phyloP scores from a whole-genome alignment of 2,888 invertebrate species.

The Ypsolopha scabrella region DNA sequence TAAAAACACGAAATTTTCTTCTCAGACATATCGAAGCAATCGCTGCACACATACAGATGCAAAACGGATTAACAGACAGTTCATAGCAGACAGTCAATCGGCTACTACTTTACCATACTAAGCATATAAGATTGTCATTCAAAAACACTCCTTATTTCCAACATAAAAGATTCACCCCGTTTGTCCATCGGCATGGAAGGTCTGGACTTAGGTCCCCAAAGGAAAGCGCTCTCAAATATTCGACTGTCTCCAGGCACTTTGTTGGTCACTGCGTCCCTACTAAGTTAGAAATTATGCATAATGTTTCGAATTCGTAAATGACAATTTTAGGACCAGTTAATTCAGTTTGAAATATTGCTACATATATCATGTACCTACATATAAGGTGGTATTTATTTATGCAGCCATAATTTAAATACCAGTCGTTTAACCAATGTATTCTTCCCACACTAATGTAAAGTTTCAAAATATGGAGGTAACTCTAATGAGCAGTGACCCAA shows the following conservation, averaged over 20 bases:
- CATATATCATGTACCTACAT: too few relatives aligned
- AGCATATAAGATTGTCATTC: background rate
- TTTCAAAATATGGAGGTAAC: too few relatives aligned
- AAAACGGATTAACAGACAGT: constrained; percentile 1
- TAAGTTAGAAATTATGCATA: background rate
- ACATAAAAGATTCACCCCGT: background rate
- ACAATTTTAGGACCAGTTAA: too few relatives aligned
- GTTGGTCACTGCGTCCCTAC: background rate
- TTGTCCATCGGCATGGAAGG: background rate
- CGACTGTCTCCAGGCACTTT: constrained; percentile 1
- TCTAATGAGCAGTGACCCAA: too few relatives aligned
- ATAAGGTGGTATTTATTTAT: too few relatives aligned
- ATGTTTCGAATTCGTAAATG: too few relatives aligned
- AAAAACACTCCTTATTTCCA: background rate
- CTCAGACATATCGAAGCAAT: background rate
- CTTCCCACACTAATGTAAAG: too few relatives aligned
- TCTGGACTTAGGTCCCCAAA: background rate
- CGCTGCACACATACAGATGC: background rate
- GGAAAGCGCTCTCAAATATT: background rate
- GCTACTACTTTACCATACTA: background rate
- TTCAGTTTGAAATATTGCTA: too few relatives aligned
- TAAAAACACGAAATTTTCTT: too few relatives aligned
- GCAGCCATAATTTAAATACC: too few relatives aligned
- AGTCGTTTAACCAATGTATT: too few relatives aligned
- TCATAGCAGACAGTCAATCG: constrained; percentile 1